Evolutionary conservation across 2,113 vertebrate genomes (phyloP), one percentile per base, ranked within the genome.

Genomic region (Pungitius pungitius): DNA sequence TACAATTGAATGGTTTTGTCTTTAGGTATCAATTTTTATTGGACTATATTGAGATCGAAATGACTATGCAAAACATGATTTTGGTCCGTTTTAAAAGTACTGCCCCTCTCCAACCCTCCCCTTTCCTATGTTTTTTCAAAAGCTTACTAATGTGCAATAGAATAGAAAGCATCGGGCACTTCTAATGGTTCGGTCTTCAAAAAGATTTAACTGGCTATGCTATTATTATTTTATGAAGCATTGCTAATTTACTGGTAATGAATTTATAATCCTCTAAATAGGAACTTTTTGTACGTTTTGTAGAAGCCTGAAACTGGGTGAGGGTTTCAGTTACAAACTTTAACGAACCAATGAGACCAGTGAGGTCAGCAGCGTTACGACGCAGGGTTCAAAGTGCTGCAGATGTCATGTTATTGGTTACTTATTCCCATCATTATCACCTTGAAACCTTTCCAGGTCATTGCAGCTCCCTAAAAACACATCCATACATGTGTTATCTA

Each of bases 171-270:
- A 1, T n/a, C 10, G 39, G 69, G 2, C 26, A 66, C 18, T 66
- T 52, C 73, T 70, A 11, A 69, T 66, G 33, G n/a, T n/a, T 35
- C 3, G 10, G 15, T 57, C 43, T 59, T 78, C 61, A 71, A 80
- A 77, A 39, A 49, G 22, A 62, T 57, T 61, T 10, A 1, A 12
- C 37, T 63, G 6, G 6, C 14, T 40, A 9, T 62, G 47, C 20
- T 39, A 3, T 67, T 55, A 26, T 57, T 74, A 75, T 61, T 78
- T 81, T 1, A 78, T 64, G 20, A 67, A 33, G 10, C n/a, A 3
- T 43, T 67, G 11, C n/a, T 79, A 8, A 73, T 61, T 79, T 69
- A 64, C 71, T 70, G 17, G 66, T 51, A 42, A 42, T 49, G 4
- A 49, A 67, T 65, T 59, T 13, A 76, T 18, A 62, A 61, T 15